Evolutionary conservation across 2,113 vertebrate genomes (phyloP).

Genomic region (Neotragus pygmaeus): DNA sequence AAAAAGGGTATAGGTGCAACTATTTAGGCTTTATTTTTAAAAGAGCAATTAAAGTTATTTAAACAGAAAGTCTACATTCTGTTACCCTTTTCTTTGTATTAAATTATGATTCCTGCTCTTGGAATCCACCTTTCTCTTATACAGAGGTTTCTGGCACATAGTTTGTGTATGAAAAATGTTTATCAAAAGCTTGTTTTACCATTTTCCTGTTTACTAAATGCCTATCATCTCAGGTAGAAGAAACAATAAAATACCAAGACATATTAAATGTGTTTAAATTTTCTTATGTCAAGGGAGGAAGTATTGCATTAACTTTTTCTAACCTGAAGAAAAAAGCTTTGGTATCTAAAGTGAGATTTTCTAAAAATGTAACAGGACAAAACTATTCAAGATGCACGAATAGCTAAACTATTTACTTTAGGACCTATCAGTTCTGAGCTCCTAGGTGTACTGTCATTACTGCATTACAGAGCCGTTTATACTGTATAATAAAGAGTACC

Average conservation of each 20-base stretch:
- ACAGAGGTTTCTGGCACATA: neutral
- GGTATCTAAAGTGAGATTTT: neutral
- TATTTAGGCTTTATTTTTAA: slow-evolving; percentile 11
- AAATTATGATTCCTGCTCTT: neutral
- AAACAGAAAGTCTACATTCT: neutral
- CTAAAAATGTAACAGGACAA: neutral
- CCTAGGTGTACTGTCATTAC: neutral
- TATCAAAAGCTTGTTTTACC: neutral
- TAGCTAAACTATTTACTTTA: slow-evolving; percentile 4
- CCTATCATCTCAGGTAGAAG: neutral
- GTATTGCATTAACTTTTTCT: neutral
- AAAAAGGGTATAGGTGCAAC: neutral
- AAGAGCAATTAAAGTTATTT: neutral
- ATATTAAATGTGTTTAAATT: neutral
- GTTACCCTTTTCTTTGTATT: neutral
- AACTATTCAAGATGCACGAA: neutral
- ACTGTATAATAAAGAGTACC: neutral
- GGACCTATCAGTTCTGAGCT: neutral
- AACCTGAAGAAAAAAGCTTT: neutral
- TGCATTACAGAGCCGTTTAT: neutral
- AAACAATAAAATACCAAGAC: neutral
- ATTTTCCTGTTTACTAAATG: neutral
- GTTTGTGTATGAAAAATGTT: neutral
- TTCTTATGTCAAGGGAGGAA: neutral
- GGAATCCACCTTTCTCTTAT: neutral